Evolutionary conservation across 2,113 vertebrate species (phyloP).

Genomic region (Psittacus erithacus): DNA sequence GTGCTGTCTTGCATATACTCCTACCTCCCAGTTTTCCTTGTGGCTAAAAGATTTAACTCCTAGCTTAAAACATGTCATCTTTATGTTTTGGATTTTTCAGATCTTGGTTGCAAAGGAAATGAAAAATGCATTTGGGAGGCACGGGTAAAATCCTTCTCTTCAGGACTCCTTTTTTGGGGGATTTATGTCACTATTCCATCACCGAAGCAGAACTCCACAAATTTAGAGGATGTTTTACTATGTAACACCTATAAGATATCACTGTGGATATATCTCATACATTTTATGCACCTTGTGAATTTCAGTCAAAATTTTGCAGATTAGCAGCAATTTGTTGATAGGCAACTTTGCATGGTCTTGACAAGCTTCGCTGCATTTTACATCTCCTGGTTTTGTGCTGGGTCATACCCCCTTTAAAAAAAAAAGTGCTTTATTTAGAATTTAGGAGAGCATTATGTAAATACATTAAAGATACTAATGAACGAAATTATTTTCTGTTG

Average conservation of each 20-base stretch:
- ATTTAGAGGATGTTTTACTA: background rate
- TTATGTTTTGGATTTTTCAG: background rate
- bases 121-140: background rate
- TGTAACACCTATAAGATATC: no score
- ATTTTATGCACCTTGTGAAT: background rate
- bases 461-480: background rate
- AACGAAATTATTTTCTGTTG: background rate
- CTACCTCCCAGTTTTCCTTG: background rate
- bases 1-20: fast-evolving
- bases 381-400: background rate
- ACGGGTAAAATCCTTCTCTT: background rate
- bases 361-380: background rate
- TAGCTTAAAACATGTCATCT: background rate
- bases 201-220: background rate
- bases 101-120: background rate
- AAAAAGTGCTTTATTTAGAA: background rate
- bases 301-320: background rate
- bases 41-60: background rate
- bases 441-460: background rate
- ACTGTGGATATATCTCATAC: background rate
- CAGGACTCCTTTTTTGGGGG: background rate
- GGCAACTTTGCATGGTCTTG: background rate
- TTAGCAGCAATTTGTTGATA: background rate
- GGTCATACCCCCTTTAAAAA: background rate
- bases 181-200: background rate